A percentile compares a stretch with the other conserved stretches of the same genome.
phyloP scores from a whole-genome alignment of 1,140 invertebrate genomes.

The Maniola jurtina region DNA sequence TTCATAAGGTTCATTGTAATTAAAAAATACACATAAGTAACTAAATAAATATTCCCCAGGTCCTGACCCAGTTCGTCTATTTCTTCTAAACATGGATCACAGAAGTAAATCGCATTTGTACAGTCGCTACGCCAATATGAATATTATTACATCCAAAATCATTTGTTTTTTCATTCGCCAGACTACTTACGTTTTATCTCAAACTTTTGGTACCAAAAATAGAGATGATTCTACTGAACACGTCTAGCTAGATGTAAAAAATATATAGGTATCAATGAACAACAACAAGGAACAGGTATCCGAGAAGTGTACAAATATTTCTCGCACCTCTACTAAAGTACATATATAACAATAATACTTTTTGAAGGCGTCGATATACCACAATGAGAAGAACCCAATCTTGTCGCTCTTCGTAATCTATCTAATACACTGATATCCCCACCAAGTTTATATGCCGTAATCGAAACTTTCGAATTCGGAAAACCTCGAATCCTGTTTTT shows the following conservation, averaged over 20 bases:
- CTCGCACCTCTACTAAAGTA: conserved; percentile 72
- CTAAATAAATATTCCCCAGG: conserved; percentile 28
- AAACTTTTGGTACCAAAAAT: conserved; percentile 75
- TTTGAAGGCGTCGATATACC: conserved; percentile 74
- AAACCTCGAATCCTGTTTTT: conserved; percentile 91
- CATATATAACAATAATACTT: conserved; percentile 78
- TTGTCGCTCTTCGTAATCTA: conserved; percentile 63
- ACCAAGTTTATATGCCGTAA: conserved; percentile 81
- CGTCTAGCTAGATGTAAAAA: conserved; percentile 76
- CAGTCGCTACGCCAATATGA: conserved; percentile 18
- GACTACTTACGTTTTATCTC: conserved; percentile 51
- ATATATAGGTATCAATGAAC: conserved; percentile 78
- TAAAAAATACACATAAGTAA: conserved; percentile 23
- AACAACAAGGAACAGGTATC: conserved; percentile 75
- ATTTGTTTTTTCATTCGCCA: conserved; percentile 38
- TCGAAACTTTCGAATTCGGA: conserved; percentile 90
- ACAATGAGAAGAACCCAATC: conserved; percentile 65
- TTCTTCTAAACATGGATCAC: conserved; percentile 26
- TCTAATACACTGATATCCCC: conserved; percentile 75
- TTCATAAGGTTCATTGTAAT: conserved; percentile 36
- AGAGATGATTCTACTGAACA: conserved; percentile 75
- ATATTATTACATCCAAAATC: conserved; percentile 21
- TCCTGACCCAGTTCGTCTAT: conserved; percentile 23
- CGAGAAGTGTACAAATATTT: conserved; percentile 76
- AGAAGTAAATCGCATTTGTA: conserved; percentile 27